Base-by-base conservation (phyloP, 1,140 invertebrate species). In the Calliopsis andreniformis region DNA sequence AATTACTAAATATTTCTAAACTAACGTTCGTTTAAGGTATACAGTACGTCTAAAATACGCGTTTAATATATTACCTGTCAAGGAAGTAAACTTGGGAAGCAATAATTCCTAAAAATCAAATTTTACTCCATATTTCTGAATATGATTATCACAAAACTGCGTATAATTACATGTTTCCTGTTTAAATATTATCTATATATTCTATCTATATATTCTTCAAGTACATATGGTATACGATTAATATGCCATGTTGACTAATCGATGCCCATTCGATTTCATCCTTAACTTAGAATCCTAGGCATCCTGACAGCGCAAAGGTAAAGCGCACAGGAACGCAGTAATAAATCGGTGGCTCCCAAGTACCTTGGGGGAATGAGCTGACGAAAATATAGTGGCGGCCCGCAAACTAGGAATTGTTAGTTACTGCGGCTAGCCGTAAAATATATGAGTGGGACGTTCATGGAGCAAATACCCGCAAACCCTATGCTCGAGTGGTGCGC, bases 361-460 rank as follows among this genome's bases (percentile, higher is more conserved):
- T 75, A 78, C 69, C 81, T 47, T 68, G 53, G 45, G 82, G 80
- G 80, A 82, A 82, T 76, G 78, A 88, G 87, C 84, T 86, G 81
- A 83, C 86, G 77, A 87, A 88, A 87, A 88, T 88, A 85, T 86
- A 78, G 81, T 80, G 78, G 72, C 79, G 78, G 79, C 79, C 79
- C 78, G 79, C 86, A 82, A 88, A 88, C 86, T 88, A 88, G 83
- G 86, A 87, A 87, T 88, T 87, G 85, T 80, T 87, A 88, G 86
- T 86, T 88, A 83, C 80, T 86, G 86, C 79, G 78, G 82, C 62
- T 64, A 72, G 82, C 78, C 80, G 84, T 79, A 71, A 83, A 83
- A 83, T 83, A 83, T 82, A 83, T 58, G 80, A 83, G 53, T 71
- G 51, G 77, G 83, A 75, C 80, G 82, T 78, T 77, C 82, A 78